Base-by-base conservation (phyloP, 2,888 invertebrate species). In the Petrolisthes cinctipes region DNA sequence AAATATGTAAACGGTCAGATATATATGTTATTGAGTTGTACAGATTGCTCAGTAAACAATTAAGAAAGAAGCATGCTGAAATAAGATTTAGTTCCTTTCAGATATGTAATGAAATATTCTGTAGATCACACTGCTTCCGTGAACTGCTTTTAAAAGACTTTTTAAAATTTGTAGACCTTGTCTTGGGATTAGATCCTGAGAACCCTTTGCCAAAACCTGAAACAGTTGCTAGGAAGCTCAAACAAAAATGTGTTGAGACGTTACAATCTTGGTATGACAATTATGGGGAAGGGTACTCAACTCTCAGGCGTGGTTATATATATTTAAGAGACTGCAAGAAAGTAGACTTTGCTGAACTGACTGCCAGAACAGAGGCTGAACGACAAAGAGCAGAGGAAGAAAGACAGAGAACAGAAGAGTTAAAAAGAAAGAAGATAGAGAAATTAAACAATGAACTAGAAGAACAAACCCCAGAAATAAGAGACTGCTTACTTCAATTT, bases 11-110 rank as follows among this genome's bases (percentile, higher is more conserved):
- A 61, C 23, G 23, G 5, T 90, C 90, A 20, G 89, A 90, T 61
- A 71, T 81, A 54, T 90, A 85, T 87, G 75, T 90, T 5, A 51
- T 85, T 37, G 86, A 89, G 56, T 56, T 90, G 61, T 93, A 93
- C 91, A 92, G 93, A 73, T 91, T 93, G 71, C 88, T 94, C 75
- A 92, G 93, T 91, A 92, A 92, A 37, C 93, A 94, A 88, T 91
- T 94, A 66, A 92, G 93, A 83, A 93, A 93, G 91, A 92, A 94
- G 4, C 94, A 94, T 92, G 92, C 94, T 17, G 94, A 94, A 92
- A 93, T 94, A 81, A 92, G 94, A 14, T 92, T 92, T 66, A 94
- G 94, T 91, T 92, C 94, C 9, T 93, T 94, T 91, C 93, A 93
- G 90, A 92, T 94, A 71, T 93, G 93, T 83, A 92, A 94, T 91